These are phyloP conservation scores for Melangyna quadrimaculata DNA, from an alignment of 2,888 invertebrate species.

Conservation along the genomic window DNA sequence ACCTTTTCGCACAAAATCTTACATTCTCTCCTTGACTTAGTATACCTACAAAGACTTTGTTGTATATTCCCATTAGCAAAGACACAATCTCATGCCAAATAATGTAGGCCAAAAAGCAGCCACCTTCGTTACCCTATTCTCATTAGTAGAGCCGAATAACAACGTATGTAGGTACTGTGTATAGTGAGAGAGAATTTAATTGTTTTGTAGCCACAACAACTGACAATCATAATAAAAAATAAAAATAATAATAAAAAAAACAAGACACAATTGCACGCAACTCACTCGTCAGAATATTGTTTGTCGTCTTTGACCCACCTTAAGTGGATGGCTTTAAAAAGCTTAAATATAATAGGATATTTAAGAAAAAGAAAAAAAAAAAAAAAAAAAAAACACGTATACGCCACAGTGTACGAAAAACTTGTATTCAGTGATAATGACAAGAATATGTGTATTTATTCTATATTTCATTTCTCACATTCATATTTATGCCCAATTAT, in stretches of 20 bases:
- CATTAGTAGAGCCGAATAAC: background rate
- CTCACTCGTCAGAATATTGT: conserved; percentile 7
- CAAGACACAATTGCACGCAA: background rate
- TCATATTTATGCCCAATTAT: conserved; percentile 3
- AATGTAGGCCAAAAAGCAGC: conserved; percentile 15
- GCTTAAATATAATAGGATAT: background rate
- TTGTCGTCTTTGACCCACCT: conserved; percentile 45
- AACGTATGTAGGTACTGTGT: no score
- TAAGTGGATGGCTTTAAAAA: conserved; percentile 1
- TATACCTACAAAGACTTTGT: background rate
- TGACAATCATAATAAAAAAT: conserved; percentile 26
- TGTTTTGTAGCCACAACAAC: conserved; percentile 19
- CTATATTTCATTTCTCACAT: background rate
- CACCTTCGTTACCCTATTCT: conserved; percentile 20
- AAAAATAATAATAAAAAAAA: no score
- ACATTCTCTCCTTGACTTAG: background rate
- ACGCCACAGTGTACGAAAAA: conserved; percentile 3
- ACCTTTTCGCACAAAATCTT: background rate
- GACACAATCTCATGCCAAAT: conserved; percentile 15
- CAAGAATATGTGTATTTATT: background rate
- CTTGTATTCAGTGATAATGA: background rate
- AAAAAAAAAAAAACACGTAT: background rate
- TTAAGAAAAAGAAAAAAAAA: background rate
- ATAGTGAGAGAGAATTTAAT: conserved; percentile 8
- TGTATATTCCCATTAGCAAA: background rate